Evolutionary conservation across 2,888 invertebrate species (phyloP).

Genomic region (Ornithoptera priamus): DNA sequence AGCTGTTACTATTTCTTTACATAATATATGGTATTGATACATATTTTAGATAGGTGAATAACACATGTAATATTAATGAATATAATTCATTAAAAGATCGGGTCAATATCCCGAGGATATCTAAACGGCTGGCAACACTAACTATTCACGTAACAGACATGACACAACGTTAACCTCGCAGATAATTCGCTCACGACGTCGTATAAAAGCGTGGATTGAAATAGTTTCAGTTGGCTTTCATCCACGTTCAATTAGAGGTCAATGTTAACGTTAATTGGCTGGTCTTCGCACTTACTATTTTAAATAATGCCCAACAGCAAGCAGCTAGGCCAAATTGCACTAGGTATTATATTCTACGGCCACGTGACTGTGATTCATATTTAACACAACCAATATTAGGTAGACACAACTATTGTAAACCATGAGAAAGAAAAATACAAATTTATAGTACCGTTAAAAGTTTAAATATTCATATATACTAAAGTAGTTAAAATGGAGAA

Average conservation of each 20-base stretch:
- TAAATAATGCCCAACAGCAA: background rate
- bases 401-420: no score
- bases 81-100: background rate
- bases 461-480: no score
- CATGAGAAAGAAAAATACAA: no score
- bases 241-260: constrained; percentile 59
- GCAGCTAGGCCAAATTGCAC: background rate
- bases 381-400: background rate
- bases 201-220: constrained; percentile 51
- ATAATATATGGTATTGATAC: no score
- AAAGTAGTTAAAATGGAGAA: no score
- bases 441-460: no score
- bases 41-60: no score
- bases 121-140: background rate
- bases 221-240: constrained; percentile 61
- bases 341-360: background rate
- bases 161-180: constrained; percentile 28
- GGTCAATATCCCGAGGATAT: background rate
- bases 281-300: constrained; percentile 27
- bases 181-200: constrained; percentile 31
- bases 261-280: constrained; percentile 43
- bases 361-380: background rate
- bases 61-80: no score
- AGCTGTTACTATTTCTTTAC: no score
- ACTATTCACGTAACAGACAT: constrained; percentile 7